Evolutionary conservation across 2,797 vertebrate species (phyloP), one percentile per base, ranked within the genome.

Genomic region (Pseudochirops cupreus): DNA sequence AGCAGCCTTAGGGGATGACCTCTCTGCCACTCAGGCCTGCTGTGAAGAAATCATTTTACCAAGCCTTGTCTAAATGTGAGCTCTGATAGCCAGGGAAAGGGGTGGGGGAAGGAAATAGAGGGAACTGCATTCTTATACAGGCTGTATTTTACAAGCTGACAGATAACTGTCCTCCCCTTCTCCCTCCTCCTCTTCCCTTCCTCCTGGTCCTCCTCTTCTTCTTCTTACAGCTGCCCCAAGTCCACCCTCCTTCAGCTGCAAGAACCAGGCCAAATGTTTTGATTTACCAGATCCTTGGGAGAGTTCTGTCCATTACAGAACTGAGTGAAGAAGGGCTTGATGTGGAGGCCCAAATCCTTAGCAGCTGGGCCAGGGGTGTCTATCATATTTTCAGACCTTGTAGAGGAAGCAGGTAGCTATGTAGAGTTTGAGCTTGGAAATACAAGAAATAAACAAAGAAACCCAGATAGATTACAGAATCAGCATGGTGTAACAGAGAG

Each of bases 61-160:
- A 89, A 0, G 18, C 4, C 0, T 67, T 1, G 14, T 26, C 3
- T 1, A 0, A 56, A 21, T 10, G 18, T 18, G 82, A 46, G 55
- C 1, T 10, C 54, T 50, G 29, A 91, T 82, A 53, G 58, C 9
- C 14, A 52, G 10, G 52, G 4, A 46, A 33, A 6, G 62, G 89
- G 31, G 28, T 12, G 26, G 90, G 9, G 74, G 55, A 18, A 52
- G 28, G 56, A 52, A 14, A 11, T 28, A 33, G 3, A 11, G 50
- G 3, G 46, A 50, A 14, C 10, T 0, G 4, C 50, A 2, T 50
- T 24, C 39, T 46, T 46, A 11, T 50, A 50, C 24, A 50, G 9
- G 74, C 39, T 87, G 9, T 46, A 46, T 46, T 82, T 82, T 82
- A 82, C 3, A 24, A 39, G 39, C 21, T 82, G 39, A 82, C 18